Evolutionary conservation across 1,140 invertebrate genomes (phyloP).

Genomic region (Nautilus pompilius): DNA sequence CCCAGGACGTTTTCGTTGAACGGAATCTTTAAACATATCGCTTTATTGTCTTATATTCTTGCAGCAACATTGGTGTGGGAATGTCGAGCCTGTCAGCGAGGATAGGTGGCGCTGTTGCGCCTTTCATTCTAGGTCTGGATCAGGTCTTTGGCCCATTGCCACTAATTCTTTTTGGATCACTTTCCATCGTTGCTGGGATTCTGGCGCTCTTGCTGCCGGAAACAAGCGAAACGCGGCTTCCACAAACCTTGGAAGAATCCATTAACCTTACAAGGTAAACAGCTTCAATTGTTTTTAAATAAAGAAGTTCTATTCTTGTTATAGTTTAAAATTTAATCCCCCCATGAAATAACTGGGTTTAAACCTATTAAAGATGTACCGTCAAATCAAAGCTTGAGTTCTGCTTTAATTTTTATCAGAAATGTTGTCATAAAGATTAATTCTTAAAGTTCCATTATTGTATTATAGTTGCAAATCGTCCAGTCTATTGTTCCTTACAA

Average conservation of each 20-base stretch:
- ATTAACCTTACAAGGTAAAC: too few relatives aligned
- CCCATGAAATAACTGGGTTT: too few relatives aligned
- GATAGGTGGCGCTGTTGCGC: conserved; percentile 29
- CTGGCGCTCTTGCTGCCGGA: conserved; percentile 32
- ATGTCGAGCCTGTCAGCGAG: conserved; percentile 32
- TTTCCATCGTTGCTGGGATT: conserved; percentile 23
- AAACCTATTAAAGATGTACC: too few relatives aligned
- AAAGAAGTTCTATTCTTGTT: neutral
- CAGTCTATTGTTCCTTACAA: too few relatives aligned
- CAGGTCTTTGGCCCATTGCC: conserved; percentile 20
- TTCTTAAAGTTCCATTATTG: too few relatives aligned
- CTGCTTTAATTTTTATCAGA: too few relatives aligned
- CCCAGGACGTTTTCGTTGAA: too few relatives aligned
- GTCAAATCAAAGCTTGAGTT: too few relatives aligned
- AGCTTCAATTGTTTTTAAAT: neutral
- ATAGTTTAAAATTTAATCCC: too few relatives aligned
- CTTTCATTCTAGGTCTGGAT: conserved; percentile 19
- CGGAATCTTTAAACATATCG: neutral
- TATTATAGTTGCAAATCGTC: too few relatives aligned
- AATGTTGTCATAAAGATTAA: too few relatives aligned
- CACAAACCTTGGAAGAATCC: conserved; percentile 31
- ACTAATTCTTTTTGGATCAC: conserved; percentile 22
- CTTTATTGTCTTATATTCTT: neutral
- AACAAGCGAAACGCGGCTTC: conserved; percentile 24
- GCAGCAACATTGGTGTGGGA: conserved; percentile 34